Evolutionary conservation across 2,888 invertebrate species (phyloP).

Genomic region (Arge pagana): DNA sequence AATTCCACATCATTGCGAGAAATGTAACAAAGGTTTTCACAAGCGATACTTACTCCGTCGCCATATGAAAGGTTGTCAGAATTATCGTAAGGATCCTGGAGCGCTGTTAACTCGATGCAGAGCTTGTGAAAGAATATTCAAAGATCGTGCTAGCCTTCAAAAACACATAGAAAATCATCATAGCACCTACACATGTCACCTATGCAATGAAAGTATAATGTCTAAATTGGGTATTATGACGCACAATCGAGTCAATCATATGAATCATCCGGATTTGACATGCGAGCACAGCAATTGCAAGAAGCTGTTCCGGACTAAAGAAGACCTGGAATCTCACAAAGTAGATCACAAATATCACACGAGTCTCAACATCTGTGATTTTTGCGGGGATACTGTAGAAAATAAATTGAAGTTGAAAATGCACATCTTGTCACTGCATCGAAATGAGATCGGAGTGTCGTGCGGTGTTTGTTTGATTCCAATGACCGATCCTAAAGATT

Average conservation of each 20-base stretch:
- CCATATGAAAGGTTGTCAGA: constrained; percentile 65
- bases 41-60: constrained; percentile 63
- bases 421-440: constrained; percentile 64
- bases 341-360: constrained; percentile 60
- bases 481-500: constrained; percentile 62
- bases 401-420: constrained; percentile 65
- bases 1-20: constrained; percentile 61
- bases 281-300: constrained; percentile 58
- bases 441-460: constrained; percentile 62
- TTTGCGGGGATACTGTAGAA: constrained; percentile 64
- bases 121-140: constrained; percentile 64
- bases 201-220: constrained; percentile 61
- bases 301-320: constrained; percentile 61
- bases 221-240: constrained; percentile 65
- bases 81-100: constrained; percentile 59
- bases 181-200: constrained; percentile 61
- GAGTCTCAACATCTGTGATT: constrained; percentile 63
- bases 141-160: constrained; percentile 62
- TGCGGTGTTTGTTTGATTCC: constrained; percentile 65
- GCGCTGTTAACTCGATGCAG: constrained; percentile 62
- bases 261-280: constrained; percentile 62
- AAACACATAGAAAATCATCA: constrained; percentile 64
- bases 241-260: constrained; percentile 63
- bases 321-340: constrained; percentile 60
- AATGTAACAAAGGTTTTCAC: constrained; percentile 63